These are phyloP conservation scores for Ia io DNA, from an alignment of 2,113 vertebrate species.

Conservation along the genomic window DNA sequence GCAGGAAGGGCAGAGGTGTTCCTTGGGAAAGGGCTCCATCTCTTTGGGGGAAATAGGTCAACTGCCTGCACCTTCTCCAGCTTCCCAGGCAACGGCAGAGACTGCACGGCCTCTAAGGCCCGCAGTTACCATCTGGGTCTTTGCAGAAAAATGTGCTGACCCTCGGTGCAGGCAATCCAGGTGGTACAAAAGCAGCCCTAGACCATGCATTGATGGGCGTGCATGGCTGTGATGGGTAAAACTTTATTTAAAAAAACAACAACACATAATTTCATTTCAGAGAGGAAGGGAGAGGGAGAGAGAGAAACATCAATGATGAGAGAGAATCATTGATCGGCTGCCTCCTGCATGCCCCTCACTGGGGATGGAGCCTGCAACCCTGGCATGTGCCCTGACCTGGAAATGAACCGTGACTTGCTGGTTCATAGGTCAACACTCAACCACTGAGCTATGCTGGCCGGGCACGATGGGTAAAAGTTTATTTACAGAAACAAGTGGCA, in stretches of 20 bases:
- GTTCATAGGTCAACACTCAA: no score
- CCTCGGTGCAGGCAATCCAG: neutral
- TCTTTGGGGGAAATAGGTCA: neutral
- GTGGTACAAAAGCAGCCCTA: neutral
- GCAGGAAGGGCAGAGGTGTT: neutral
- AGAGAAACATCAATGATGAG: no score
- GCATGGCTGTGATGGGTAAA: neutral
- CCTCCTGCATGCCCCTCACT: no score
- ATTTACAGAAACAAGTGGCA: neutral
- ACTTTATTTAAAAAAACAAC: neutral
- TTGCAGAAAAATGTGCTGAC: neutral
- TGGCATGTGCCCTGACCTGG: no score
- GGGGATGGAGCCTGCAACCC: no score
- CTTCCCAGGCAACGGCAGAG: neutral
- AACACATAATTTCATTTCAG: no score
- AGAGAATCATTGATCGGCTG: no score
- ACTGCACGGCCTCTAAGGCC: neutral
- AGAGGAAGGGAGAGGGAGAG: no score
- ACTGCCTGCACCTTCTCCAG: neutral
- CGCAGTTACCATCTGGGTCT: neutral
- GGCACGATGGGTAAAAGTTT: neutral
- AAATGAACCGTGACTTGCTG: no score
- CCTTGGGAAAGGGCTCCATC: neutral
- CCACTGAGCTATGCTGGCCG: no score
- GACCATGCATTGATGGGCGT: no score